Evolutionary conservation across 1,140 invertebrate genomes (phyloP), one percentile per base, ranked within the genome.

Genomic region (Micrasema longulum): DNA sequence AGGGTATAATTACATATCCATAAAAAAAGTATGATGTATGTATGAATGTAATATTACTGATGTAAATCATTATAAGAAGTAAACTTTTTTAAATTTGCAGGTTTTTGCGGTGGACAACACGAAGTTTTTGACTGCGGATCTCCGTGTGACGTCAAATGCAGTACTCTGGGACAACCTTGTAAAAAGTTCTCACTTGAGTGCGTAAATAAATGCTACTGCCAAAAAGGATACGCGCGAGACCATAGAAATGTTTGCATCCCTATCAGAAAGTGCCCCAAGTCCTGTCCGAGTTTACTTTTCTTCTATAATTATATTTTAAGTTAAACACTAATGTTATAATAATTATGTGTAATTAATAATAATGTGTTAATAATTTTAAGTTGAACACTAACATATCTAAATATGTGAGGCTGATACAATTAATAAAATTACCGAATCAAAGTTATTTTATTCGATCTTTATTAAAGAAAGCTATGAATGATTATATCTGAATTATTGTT

Each of bases 111-210:
- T 26, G 71, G 71, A 12, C 45, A 22, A 0, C 62, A 76, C 43
- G 74, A 76, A 63, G 38, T 45, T 26, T 70, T 67, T 16, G 67
- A 45, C 16, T 76, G 74, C 63, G 74, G 71, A 14, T 72, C 65
- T 20, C 74, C 74, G 6, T 76, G 74, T 52, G 70, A 70, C 26
- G 22, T n/a, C 7, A 68, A 50, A 45, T 76, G 74, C 62, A 69
- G 45, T 35, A 67, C 10, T 23, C 35, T 72, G 14, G 63, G 63
- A 3, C 31, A 70, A 41, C 60, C 66, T 5, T 76, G 74, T 23
- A 68, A 72, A 5, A 70, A 50, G 18, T 53, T 64, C 9, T 26
- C 47, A 9, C 18, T n/a, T 10, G 36, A 65, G 10, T 76, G 74
- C 45, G 68, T 72, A 1, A 66, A 66, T 14, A 57, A 63, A 48